phyloP scores from a whole-genome alignment of 2,113 vertebrate species.

The Callocephalon fimbriatum region DNA sequence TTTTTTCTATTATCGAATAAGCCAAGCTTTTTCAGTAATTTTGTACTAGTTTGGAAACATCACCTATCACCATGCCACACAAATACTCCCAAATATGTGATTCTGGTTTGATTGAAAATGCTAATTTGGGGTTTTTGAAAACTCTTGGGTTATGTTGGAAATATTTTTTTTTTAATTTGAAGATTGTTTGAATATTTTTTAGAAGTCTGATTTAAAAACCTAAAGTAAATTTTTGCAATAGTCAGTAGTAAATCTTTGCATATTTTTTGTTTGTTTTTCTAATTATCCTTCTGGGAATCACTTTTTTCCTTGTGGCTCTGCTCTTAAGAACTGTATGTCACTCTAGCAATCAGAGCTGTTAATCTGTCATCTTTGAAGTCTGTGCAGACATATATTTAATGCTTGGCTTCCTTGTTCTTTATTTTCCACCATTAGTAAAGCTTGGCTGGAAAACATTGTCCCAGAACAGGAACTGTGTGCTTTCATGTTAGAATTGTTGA shows the following conservation, averaged over 20 bases:
- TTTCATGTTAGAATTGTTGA: neutral
- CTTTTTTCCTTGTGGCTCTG: neutral
- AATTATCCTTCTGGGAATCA: neutral
- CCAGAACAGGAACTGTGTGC: neutral
- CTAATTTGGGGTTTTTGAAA: neutral
- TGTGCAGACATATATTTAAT: neutral
- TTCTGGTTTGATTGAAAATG: accelerated
- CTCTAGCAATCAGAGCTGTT: neutral
- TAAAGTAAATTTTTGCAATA: neutral
- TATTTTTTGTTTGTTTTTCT: neutral
- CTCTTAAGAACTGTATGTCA: neutral
- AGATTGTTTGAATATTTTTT: neutral
- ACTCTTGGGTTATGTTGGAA: neutral
- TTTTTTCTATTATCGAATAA: neutral
- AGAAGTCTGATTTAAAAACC: neutral
- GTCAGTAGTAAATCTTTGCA: neutral
- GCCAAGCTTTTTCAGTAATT: neutral
- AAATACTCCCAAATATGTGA: neutral
- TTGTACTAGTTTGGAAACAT: neutral
- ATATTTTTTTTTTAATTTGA: neutral
- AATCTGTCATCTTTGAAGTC: neutral
- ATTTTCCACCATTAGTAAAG: neutral
- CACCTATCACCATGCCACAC: too few relatives aligned
- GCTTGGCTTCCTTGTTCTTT: neutral
- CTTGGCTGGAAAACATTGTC: neutral